A percentile compares a stretch with the other conserved stretches of the same genome.
These are phyloP conservation scores for Agonum fuliginosum DNA, from an alignment of 2,888 invertebrate genomes.

Conservation along the genomic window DNA sequence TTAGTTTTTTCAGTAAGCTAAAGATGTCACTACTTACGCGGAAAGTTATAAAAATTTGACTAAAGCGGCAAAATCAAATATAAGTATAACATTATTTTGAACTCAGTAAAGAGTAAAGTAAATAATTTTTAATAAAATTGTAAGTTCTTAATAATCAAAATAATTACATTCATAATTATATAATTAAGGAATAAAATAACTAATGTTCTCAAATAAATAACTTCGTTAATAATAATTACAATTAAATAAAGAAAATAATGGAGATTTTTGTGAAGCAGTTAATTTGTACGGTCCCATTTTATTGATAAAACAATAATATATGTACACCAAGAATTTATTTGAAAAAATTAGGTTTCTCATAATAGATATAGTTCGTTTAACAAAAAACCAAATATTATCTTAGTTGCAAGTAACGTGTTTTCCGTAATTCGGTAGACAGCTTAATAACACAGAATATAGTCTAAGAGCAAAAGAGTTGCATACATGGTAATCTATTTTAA, in stretches of 20 bases:
- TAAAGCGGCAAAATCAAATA: too few species aligned
- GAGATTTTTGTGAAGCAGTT: neutral
- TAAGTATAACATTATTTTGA: too few species aligned
- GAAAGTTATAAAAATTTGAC: too few species aligned
- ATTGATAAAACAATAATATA: slow-evolving; percentile 54
- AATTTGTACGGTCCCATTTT: slow-evolving; percentile 53
- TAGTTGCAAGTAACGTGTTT: slow-evolving; percentile 21
- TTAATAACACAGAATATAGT: slow-evolving; percentile 44
- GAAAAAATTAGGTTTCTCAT: slow-evolving; percentile 58
- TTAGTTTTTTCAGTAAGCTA: too few species aligned
- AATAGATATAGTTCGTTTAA: slow-evolving; percentile 57
- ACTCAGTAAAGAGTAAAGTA: too few species aligned
- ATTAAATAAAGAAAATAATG: neutral
- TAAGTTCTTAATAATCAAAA: too few species aligned
- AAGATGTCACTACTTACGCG: too few species aligned
- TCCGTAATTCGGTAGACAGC: slow-evolving; percentile 56
- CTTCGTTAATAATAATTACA: neutral
- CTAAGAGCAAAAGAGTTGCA: slow-evolving; percentile 37
- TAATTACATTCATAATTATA: neutral
- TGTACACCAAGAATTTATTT: slow-evolving; percentile 59
- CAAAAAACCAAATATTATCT: slow-evolving; percentile 38
- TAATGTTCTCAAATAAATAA: neutral
- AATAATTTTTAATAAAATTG: too few species aligned
- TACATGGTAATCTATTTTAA: slow-evolving; percentile 44
- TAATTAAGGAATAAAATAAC: neutral